Base-by-base conservation (phyloP, 2,888 invertebrate species). In the Acrobasis suavella region DNA sequence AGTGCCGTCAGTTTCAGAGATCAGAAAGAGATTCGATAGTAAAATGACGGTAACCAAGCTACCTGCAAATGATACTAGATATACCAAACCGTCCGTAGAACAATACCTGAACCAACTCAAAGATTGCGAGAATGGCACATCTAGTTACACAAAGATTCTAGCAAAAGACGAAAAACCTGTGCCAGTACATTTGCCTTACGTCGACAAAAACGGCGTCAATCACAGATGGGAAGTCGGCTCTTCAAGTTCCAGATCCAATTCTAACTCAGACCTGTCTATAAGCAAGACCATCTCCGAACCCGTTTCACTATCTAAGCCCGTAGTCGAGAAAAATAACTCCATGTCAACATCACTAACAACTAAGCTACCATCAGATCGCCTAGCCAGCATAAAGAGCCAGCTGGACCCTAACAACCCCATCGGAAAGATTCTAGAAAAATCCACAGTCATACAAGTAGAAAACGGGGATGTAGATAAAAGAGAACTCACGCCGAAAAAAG, bases 1-100 rank as follows among this genome's bases (percentile, higher is more conserved):
- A 69, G 87, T 92, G 65, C 91, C 93, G 3, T 93, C 94, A 7
- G 94, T 94, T 7, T 93, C 93, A 1, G 94, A 94, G 71, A 93
- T 94, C 62, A 83, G 94, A 64, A 93, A 93, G 73, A 88, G 91
- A 69, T 94, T 93, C 80, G 94, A 94, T 76, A 70, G 81, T 5
- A 92, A 91, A 77, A 92, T 93, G 91, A 82, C 92, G 0, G 92
- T 91, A 6, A 92, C 92, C 1, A 90, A 91, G 74, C 80, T 92
- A 54, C 92, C 92, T 1, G 78, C 89, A 7, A 87, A 91, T 69
- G 91, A 92, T 39, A 66, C 83, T 37, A 79, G 85, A 72, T 87
- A 85, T 68, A 74, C 81, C 2, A 87, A 85, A 71, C 78, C 76
- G 10, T 82, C 80, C 2, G 85, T 86, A 49, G 91, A 91, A 67